Conservation (phyloP, 2,888 invertebrate species). For the Eueremaeus valkanovi region DNA sequence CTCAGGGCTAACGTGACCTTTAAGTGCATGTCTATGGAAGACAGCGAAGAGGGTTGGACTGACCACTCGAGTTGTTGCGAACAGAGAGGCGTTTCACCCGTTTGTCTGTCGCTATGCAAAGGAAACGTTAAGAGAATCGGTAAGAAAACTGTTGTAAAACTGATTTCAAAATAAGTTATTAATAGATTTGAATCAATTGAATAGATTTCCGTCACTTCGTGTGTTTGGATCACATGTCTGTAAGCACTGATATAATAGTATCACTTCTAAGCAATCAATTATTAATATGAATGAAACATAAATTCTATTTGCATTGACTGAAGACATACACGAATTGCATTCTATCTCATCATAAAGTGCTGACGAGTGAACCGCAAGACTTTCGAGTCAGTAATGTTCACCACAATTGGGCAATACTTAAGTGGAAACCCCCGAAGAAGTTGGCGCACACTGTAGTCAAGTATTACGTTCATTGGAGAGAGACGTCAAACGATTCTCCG, state of each 20-base stretch:
- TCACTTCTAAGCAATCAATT: too few species aligned
- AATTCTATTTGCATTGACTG: background rate
- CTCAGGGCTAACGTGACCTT: conserved; percentile 53
- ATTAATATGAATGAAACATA: too few species aligned
- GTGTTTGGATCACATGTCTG: conserved; percentile 72
- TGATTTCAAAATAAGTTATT: background rate
- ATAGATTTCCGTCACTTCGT: conserved; percentile 73
- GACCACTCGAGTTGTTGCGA: conserved; percentile 78
- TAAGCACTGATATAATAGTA: too few species aligned
- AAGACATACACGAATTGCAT: conserved; percentile 71
- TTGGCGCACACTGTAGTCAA: conserved; percentile 29
- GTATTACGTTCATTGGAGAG: conserved; percentile 39
- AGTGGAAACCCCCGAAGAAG: conserved; percentile 65
- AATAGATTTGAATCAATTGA: background rate
- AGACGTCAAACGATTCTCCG: background rate
- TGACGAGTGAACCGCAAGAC: conserved; percentile 67
- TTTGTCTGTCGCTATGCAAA: conserved; percentile 71
- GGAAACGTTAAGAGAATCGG: conserved; percentile 68
- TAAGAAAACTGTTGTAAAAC: background rate
- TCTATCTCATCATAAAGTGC: conserved; percentile 75
- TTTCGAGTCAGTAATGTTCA: conserved; percentile 67
- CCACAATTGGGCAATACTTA: conserved; percentile 69
- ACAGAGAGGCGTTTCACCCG: conserved; percentile 67
- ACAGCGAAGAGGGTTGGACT: conserved; percentile 53
- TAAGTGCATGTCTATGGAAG: conserved; percentile 67